Evolutionary conservation across 2,888 invertebrate genomes (phyloP).

Genomic region (Acanthopleura granulata): DNA sequence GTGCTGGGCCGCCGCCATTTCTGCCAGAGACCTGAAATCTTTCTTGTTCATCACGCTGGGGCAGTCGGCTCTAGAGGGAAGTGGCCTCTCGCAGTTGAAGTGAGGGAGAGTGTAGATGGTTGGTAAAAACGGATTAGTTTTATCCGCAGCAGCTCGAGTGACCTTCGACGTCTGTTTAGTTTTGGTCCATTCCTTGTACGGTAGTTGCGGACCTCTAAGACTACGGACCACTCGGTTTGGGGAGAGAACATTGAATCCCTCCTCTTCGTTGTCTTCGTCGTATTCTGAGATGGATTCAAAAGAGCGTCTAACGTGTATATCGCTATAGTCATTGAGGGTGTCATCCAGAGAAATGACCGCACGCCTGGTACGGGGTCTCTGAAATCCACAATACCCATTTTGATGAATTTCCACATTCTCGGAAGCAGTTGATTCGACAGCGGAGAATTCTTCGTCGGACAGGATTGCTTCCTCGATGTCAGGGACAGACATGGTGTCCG

Average conservation of each 20-base stretch:
- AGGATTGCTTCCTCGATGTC: not conserved
- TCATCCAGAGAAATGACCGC: not conserved
- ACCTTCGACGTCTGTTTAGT: not conserved
- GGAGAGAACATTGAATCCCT: not conserved
- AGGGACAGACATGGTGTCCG: not conserved
- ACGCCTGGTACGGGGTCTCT: not conserved
- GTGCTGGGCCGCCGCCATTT: too few species aligned
- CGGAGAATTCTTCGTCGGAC: not conserved
- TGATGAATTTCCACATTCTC: not conserved
- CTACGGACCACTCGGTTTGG: not conserved
- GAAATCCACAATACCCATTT: not conserved
- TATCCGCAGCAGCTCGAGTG: not conserved
- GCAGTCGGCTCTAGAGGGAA: not conserved
- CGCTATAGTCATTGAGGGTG: too few species aligned
- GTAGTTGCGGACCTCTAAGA: not conserved
- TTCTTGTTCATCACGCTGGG: too few species aligned
- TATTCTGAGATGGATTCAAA: not conserved
- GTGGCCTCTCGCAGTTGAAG: not conserved
- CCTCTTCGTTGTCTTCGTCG: not conserved
- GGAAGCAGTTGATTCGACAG: not conserved
- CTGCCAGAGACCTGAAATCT: too few species aligned
- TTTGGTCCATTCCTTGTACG: conserved; percentile 13
- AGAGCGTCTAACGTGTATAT: not conserved
- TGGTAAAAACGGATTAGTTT: not conserved
- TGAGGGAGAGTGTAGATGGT: conserved; percentile 8